Conservation (phyloP, 2,797 vertebrate species). For the Taeniopygia guttata region DNA sequence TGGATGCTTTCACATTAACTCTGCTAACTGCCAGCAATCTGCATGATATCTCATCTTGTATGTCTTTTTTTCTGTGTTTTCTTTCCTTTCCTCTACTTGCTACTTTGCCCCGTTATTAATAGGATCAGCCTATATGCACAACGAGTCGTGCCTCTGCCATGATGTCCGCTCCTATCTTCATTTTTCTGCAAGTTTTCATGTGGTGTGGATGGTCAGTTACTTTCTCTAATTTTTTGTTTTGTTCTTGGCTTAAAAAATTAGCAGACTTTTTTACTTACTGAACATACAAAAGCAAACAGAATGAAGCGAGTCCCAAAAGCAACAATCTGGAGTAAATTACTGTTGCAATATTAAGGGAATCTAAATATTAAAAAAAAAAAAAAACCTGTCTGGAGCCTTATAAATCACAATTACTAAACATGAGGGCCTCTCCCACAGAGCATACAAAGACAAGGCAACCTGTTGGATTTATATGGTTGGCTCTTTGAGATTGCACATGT, state of each 20-base stretch:
- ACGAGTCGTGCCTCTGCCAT: slow-evolving; percentile 84
- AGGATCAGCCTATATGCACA: slow-evolving; percentile 92
- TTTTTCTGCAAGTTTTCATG: slow-evolving; percentile 93
- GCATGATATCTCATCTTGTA: slow-evolving; percentile 81
- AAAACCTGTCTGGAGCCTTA: not conserved
- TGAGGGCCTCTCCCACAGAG: not conserved
- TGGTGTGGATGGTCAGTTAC: slow-evolving; percentile 88
- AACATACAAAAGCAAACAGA: slow-evolving; percentile 11
- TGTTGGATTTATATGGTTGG: not conserved
- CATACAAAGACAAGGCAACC: not conserved
- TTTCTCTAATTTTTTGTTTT: slow-evolving; percentile 73
- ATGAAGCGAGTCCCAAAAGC: not conserved
- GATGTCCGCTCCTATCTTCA: slow-evolving; percentile 79
- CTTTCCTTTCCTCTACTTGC: slow-evolving; percentile 81
- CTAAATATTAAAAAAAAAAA: not conserved
- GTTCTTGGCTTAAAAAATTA: slow-evolving; percentile 61
- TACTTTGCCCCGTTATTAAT: slow-evolving; percentile 84
- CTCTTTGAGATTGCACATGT: not conserved
- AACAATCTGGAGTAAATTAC: slow-evolving; percentile 29
- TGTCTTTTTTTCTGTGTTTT: slow-evolving; percentile 81
- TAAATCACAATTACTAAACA: slow-evolving; percentile 3
- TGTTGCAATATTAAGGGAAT: slow-evolving; percentile 12
- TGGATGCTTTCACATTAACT: slow-evolving; percentile 75
- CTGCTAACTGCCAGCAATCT: slow-evolving; percentile 77
- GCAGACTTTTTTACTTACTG: slow-evolving; percentile 38